Evolutionary conservation across 1,140 invertebrate species (phyloP), one percentile per base, ranked within the genome.

Genomic region (Drosophila auraria): DNA sequence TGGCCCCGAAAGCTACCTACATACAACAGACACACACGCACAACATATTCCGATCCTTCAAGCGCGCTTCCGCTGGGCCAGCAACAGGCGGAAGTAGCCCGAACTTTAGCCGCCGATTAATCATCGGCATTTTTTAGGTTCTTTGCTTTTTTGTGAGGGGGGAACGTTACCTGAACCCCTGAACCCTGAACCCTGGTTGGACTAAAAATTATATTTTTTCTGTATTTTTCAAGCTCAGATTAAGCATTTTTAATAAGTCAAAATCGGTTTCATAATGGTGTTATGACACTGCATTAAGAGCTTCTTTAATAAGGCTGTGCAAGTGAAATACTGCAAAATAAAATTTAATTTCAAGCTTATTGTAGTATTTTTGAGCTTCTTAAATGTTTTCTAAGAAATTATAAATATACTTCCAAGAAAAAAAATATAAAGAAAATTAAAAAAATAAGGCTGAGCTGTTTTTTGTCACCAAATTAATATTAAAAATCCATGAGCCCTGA

Each of bases 31-130:
- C 36, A 71, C 58, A 50, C 47, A 36, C 17, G 9, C 14, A 36
- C 44, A 71, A 36, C 44, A 71, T 40, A 57, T 57, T 57, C 51
- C 59, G 64, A 90, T 89, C 86, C 86, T 89, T 82, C 86, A 89
- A 86, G 86, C 86, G 86, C 86, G 56, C 86, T 89, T 89, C 86
- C 86, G 86, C 71, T 57, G 25, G 15, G 20, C 38, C 30, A 62
- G 82, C 82, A 83, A 77, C 76, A 83, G 62, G 62, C 83, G 57
- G 58, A 60, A 60, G 56, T 61, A 3, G 8, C 42, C 50, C 14
- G 20, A 47, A 57, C 14, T 57, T 40, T 23, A 9, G 8, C 23
- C 36, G 11, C 14, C 70, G 42, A 77, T 82, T 61, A 49, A 69
- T 78, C 74, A 63, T 74, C 17, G 44, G 3, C 12, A 36, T 11